Conservation (phyloP, 1,140 invertebrate genomes). For the Liolophura sinensis region DNA sequence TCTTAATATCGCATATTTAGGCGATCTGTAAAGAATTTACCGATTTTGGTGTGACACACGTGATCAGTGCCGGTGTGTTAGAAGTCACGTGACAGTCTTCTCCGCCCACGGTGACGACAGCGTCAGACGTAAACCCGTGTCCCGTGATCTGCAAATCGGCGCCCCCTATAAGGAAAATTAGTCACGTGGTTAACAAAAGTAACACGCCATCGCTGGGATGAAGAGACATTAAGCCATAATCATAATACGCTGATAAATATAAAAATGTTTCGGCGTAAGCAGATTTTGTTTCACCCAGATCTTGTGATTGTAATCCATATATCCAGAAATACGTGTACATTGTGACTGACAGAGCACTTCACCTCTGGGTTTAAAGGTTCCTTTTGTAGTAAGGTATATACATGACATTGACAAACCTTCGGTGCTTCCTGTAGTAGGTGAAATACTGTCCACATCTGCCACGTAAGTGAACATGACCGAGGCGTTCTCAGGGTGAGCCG, state of each 20-base stretch:
- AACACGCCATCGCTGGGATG: too few relatives aligned
- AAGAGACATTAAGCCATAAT: too few relatives aligned
- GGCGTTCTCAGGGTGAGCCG: slow-evolving; percentile 11
- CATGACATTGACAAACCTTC: slow-evolving; percentile 21
- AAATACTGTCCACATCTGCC: slow-evolving; percentile 23
- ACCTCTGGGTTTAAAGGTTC: too few relatives aligned
- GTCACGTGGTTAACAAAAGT: too few relatives aligned
- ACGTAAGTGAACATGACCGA: slow-evolving; percentile 23
- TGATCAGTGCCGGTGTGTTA: slow-evolving; percentile 17
- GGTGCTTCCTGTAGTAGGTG: slow-evolving; percentile 32
- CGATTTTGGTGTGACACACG: slow-evolving; percentile 26
- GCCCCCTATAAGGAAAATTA: slow-evolving; percentile 24
- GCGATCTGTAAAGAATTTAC: slow-evolving; percentile 11
- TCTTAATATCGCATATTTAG: neutral
- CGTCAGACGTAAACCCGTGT: slow-evolving; percentile 32
- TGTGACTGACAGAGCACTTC: too few relatives aligned
- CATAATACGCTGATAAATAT: too few relatives aligned
- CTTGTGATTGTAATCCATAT: too few relatives aligned
- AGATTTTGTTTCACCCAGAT: too few relatives aligned
- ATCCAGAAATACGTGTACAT: too few relatives aligned
- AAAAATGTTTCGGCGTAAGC: too few relatives aligned
- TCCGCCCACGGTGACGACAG: slow-evolving; percentile 27
- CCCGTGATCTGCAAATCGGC: slow-evolving; percentile 31
- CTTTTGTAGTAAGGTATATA: too few relatives aligned
- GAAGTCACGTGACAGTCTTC: slow-evolving; percentile 17